Percentiles rank a stretch among this genome's conserved stretches.
These are phyloP conservation scores for Ciconia nigra DNA, from an alignment of 2,797 vertebrate species.

Conservation along the genomic window DNA sequence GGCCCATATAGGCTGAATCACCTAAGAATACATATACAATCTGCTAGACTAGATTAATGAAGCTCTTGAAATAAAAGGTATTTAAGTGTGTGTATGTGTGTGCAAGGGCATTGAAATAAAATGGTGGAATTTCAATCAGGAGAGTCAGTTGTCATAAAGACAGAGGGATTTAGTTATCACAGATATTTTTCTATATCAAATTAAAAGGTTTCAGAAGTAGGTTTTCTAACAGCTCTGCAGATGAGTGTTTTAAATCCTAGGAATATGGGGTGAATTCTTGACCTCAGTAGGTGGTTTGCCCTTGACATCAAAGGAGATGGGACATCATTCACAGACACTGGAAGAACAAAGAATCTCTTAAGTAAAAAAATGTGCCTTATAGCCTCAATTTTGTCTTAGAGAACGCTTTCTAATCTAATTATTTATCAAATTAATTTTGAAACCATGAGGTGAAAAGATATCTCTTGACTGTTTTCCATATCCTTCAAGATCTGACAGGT, in stretches of 20 bases:
- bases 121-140: background rate
- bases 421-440: background rate
- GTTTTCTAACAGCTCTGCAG: background rate
- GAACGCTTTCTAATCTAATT: background rate
- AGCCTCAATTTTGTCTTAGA: background rate
- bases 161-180: background rate
- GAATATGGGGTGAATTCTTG: background rate
- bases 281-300: background rate
- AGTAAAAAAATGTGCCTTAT: background rate
- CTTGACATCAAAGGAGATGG: background rate
- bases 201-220: background rate
- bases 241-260: background rate
- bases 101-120: background rate
- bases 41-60: background rate
- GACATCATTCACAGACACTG: background rate
- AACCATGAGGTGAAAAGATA: background rate
- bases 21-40: background rate
- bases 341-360: background rate
- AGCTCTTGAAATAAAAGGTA: background rate
- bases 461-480: background rate
- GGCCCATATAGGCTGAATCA: background rate
- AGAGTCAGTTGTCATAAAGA: background rate
- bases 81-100: background rate
- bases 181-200: background rate
- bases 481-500: background rate